phyloP scores from a whole-genome alignment of 2,113 vertebrate species.

The Pelecanoides urinatrix region DNA sequence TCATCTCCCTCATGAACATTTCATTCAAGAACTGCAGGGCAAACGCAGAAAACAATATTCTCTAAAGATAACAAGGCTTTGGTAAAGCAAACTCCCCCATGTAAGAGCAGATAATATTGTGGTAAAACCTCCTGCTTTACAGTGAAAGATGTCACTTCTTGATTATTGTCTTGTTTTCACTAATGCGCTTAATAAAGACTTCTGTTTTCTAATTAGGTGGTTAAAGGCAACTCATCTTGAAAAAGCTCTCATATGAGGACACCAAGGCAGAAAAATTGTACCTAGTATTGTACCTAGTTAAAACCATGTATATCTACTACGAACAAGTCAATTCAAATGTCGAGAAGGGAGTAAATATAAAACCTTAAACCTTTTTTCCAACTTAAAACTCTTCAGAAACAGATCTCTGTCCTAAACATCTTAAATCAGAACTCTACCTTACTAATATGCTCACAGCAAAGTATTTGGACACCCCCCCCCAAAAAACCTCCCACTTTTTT shows the following conservation, averaged over 20 bases:
- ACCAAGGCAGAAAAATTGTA: neutral
- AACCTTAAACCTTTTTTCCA: neutral
- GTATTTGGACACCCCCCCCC: neutral
- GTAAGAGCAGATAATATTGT: neutral
- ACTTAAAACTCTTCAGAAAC: neutral
- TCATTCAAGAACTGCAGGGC: neutral
- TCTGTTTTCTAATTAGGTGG: neutral
- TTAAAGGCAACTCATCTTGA: neutral
- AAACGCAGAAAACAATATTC: neutral
- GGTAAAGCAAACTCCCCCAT: neutral
- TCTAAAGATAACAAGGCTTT: neutral
- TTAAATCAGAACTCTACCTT: neutral
- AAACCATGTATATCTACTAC: neutral
- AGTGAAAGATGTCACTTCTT: neutral
- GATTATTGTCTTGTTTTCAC: neutral
- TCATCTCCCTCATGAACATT: neutral
- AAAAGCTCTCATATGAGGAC: neutral
- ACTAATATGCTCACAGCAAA: neutral
- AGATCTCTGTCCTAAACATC: neutral
- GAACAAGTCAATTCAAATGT: neutral
- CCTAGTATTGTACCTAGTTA: neutral
- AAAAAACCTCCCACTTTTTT: neutral
- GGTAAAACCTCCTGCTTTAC: neutral
- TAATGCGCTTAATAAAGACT: neutral
- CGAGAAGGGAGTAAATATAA: neutral